Evolutionary conservation across 2,888 invertebrate genomes (phyloP), one percentile per base, ranked within the genome.

Genomic region (Acanthosepion esculentum): DNA sequence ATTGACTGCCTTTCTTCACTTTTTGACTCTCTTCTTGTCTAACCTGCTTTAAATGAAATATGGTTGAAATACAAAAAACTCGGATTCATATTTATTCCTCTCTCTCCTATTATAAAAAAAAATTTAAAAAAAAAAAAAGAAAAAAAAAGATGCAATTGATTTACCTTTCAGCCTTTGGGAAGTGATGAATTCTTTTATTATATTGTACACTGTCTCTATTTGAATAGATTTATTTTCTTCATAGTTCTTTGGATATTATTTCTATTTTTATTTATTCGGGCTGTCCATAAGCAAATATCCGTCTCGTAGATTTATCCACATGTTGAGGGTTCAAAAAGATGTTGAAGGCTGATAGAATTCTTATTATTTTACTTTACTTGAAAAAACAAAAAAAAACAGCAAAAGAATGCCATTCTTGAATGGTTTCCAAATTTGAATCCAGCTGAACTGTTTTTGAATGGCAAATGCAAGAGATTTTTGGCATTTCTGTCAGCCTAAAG

Each of bases 181-280:
- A 29, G 29, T 55, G 20, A 18, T 55, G 15, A 18, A 55, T 20
- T 55, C 15, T 55, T 55, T 6, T 64, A 64, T 5, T 64, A 29
- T 64, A 2, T 41, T 41, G 41, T 41, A 41, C 41, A 59, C 59
- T 29, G 64, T n/a, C 78, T 64, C 53, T 15, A 78, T 15, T 78
- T 78, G n/a, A n/a, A 78, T n/a, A 78, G 78, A 78, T n/a, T n/a
- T 78, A 78, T 78, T 78, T 78, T 78, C 78, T 78, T 20, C 59
- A 23, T 59, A 59, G 59, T 23, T 6, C 59, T 20, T 4, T 20
- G 29, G n/a, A 10, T 10, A 33, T 15, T 33, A n/a, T 78, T 78
- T 78, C 1, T 29, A 8, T 12, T n/a, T 8, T n/a, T 78, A 12
- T 33, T 20, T 59, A 59, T 59, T 23, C 23, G 26, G 23, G 23